A percentile compares a stretch with the other conserved stretches of the same genome.
Evolutionary conservation across 1,140 invertebrate genomes (phyloP).

Genomic region (Magallana angulata): DNA sequence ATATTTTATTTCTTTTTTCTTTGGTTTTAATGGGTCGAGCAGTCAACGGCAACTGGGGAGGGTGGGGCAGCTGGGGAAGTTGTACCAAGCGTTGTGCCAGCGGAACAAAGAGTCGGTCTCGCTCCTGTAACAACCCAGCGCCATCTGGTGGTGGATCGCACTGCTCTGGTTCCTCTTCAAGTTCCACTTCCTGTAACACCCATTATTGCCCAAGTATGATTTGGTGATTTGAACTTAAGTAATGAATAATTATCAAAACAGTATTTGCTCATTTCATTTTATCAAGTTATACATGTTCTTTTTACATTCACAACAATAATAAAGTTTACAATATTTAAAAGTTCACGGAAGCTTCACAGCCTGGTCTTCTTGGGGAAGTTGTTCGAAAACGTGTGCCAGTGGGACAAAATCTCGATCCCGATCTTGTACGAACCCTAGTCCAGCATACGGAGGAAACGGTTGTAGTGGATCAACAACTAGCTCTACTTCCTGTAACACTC

Average conservation of each 20-base stretch:
- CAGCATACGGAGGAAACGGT: slow-evolving; percentile 59
- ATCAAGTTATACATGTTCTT: background rate
- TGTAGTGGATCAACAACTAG: slow-evolving; percentile 9
- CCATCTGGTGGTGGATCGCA: slow-evolving; percentile 64
- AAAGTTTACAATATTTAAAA: slow-evolving; percentile 23
- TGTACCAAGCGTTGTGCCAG: slow-evolving; percentile 83
- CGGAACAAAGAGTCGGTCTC: slow-evolving; percentile 83
- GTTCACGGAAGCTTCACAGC: slow-evolving; percentile 71
- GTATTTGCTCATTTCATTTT: no score
- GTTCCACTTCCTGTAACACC: slow-evolving; percentile 55
- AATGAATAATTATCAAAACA: background rate
- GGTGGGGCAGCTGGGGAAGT: slow-evolving; percentile 83
- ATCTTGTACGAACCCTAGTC: slow-evolving; percentile 62
- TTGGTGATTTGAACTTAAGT: background rate
- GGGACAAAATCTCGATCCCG: slow-evolving; percentile 62
- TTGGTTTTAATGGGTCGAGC: background rate
- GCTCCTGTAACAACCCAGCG: slow-evolving; percentile 83
- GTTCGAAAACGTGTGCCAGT: slow-evolving; percentile 65
- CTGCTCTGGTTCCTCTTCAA: slow-evolving; percentile 60
- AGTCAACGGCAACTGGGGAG: slow-evolving; percentile 84
- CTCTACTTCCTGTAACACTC: slow-evolving; percentile 25
- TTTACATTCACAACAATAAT: background rate
- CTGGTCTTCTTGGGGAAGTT: slow-evolving; percentile 66
- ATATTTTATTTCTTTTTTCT: no score
- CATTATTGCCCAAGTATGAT: slow-evolving; percentile 2